A percentile compares a stretch with the other conserved stretches of the same genome.
phyloP scores from a whole-genome alignment of 2,888 invertebrate species.

The Parascotia fuliginaria region DNA sequence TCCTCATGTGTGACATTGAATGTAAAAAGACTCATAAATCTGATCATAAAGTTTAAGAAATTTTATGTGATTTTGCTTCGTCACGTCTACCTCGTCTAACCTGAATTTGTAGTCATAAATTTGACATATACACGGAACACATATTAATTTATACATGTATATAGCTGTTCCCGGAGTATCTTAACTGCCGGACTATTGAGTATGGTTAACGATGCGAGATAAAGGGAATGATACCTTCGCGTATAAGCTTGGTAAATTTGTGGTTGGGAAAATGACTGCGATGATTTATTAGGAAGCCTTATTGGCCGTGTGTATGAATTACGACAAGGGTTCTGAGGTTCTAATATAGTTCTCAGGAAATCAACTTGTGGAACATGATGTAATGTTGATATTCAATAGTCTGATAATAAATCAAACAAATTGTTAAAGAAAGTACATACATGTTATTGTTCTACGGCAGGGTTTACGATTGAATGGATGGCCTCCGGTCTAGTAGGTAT shows the following conservation, averaged over 20 bases:
- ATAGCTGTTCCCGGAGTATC: conserved; percentile 3
- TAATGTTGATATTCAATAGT: too few relatives aligned
- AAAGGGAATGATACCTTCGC: conserved; percentile 12
- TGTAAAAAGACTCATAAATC: background rate
- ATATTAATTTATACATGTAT: conserved; percentile 2
- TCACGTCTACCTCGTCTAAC: background rate
- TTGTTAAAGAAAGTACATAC: too few relatives aligned
- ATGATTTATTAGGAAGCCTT: conserved; percentile 7
- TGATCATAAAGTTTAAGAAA: conserved; percentile 3
- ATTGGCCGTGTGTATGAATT: conserved; percentile 1
- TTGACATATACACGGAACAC: background rate
- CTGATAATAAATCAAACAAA: too few relatives aligned
- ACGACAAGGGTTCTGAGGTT: background rate
- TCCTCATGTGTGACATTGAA: background rate
- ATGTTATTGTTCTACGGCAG: too few relatives aligned
- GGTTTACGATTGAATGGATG: too few relatives aligned
- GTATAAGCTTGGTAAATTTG: conserved; percentile 6
- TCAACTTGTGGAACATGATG: too few relatives aligned
- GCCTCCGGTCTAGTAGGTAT: too few relatives aligned
- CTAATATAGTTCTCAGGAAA: too few relatives aligned
- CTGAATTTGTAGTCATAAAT: conserved; percentile 8
- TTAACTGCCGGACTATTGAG: conserved; percentile 19
- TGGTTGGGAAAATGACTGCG: conserved; percentile 10
- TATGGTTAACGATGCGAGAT: conserved; percentile 18
- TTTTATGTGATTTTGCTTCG: conserved; percentile 1